Conservation (phyloP, 1,140 invertebrate species). For the Calliphora vicina region DNA sequence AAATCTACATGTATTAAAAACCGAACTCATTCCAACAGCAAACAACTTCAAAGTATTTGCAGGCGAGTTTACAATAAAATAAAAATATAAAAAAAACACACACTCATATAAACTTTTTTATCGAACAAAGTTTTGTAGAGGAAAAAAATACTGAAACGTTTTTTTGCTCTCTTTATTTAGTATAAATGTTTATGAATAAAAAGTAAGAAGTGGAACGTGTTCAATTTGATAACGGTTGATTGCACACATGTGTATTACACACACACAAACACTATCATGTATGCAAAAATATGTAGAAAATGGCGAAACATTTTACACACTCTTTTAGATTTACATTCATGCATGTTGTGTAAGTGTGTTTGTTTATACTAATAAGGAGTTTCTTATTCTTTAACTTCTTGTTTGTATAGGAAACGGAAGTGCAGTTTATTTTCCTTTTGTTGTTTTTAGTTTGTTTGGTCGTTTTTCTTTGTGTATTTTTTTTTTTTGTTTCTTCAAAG, state of each 20-base stretch:
- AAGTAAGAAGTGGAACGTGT: background rate
- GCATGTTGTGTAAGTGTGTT: background rate
- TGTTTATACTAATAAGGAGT: background rate
- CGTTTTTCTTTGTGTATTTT: too few species aligned
- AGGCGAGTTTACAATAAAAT: background rate
- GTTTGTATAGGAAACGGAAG: background rate
- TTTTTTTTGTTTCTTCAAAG: too few species aligned
- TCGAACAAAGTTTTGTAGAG: background rate
- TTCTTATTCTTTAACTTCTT: background rate
- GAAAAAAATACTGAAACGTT: background rate
- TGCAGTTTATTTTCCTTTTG: slow-evolving; percentile 5
- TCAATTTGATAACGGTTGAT: slow-evolving; percentile 13
- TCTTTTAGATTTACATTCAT: background rate
- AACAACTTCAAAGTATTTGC: background rate
- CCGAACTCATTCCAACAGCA: background rate
- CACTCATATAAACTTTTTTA: background rate
- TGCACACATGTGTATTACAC: slow-evolving; percentile 7
- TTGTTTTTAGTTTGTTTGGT: background rate
- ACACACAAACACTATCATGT: background rate
- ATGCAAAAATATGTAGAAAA: background rate
- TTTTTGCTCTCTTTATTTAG: background rate
- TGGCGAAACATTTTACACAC: slow-evolving; percentile 6
- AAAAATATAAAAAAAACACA: background rate
- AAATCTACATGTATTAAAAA: background rate
- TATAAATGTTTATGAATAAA: slow-evolving; percentile 5